Conservation (phyloP, 1,140 invertebrate species). For the Trichonephila clavata region DNA sequence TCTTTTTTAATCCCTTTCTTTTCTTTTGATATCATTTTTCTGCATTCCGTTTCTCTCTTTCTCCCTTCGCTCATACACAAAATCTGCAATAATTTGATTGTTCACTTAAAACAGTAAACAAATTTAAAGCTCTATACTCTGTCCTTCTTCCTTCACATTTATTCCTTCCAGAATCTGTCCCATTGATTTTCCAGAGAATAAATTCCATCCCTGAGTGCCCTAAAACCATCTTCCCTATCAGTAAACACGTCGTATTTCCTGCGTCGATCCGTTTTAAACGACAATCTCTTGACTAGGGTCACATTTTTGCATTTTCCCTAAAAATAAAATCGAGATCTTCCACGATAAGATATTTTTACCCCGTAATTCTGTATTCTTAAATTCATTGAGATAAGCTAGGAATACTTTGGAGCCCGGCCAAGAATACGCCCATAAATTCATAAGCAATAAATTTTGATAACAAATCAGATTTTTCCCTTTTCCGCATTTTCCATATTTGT, state of each 20-base stretch:
- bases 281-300: neutral
- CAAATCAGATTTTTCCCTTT: constrained; percentile 47
- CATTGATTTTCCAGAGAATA: neutral
- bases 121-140: too few species aligned
- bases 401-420: neutral
- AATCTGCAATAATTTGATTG: too few species aligned
- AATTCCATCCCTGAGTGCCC: neutral
- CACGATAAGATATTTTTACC: constrained; percentile 19
- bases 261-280: neutral
- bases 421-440: constrained; percentile 36
- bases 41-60: too few species aligned
- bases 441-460: constrained; percentile 46
- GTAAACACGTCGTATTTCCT: constrained; percentile 9
- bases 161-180: neutral
- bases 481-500: constrained; percentile 49
- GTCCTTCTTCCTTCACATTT: too few species aligned
- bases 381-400: constrained; percentile 15
- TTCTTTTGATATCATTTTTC: too few species aligned
- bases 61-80: too few species aligned
- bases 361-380: constrained; percentile 27
- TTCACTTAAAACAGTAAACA: too few species aligned
- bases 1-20: too few species aligned
- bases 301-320: constrained; percentile 29
- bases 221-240: neutral
- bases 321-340: neutral